Conservation (phyloP, 2,888 invertebrate species). For the Parelbella ahira region DNA sequence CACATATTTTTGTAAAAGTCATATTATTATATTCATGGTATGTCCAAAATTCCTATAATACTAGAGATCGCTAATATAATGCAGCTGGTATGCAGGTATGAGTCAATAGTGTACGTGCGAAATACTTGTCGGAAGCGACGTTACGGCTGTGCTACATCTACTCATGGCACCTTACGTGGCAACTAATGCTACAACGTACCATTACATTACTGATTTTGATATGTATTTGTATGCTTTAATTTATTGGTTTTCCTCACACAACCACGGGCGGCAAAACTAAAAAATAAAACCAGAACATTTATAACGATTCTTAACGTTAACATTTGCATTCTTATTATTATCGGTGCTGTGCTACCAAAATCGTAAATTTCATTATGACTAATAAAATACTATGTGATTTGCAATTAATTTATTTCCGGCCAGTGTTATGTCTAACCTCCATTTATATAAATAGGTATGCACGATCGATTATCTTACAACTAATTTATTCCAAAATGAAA, state of each 20-base stretch:
- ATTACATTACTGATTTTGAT: slow-evolving; percentile 37
- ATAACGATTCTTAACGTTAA: slow-evolving; percentile 14
- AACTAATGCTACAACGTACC: slow-evolving; percentile 52
- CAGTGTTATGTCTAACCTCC: slow-evolving; percentile 25
- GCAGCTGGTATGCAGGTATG: slow-evolving; percentile 2
- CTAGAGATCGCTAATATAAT: too few relatives aligned
- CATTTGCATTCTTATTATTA: slow-evolving; percentile 8
- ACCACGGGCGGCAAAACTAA: slow-evolving; percentile 75
- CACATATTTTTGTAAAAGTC: too few relatives aligned
- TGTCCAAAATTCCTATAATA: too few relatives aligned
- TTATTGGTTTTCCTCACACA: slow-evolving; percentile 56
- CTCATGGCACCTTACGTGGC: slow-evolving; percentile 40
- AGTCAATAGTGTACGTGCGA: slow-evolving; percentile 14
- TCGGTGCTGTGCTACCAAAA: background rate
- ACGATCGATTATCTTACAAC: slow-evolving; percentile 39
- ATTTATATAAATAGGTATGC: slow-evolving; percentile 35
- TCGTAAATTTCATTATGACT: slow-evolving; percentile 14
- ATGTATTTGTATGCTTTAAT: slow-evolving; percentile 39
- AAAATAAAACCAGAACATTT: slow-evolving; percentile 52
- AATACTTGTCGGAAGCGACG: slow-evolving; percentile 20
- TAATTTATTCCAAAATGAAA: slow-evolving; percentile 34
- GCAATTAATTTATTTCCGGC: slow-evolving; percentile 29
- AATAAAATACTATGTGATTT: slow-evolving; percentile 33
- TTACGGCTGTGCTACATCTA: slow-evolving; percentile 39
- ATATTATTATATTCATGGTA: too few relatives aligned